Conservation (phyloP, 2,797 vertebrate genomes). For the Urosaurus nigricauda region DNA sequence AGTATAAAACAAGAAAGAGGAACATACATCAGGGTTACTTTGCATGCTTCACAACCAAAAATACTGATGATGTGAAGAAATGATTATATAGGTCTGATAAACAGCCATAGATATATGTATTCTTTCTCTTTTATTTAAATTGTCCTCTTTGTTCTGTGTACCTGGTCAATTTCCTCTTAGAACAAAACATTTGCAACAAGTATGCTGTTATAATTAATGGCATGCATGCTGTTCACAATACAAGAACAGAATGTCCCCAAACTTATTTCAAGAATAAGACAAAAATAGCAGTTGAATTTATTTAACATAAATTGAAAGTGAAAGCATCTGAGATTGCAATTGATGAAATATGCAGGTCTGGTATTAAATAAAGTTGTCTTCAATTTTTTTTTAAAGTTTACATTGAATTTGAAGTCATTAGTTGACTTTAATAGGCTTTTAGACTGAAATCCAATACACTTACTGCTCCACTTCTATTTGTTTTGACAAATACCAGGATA, state of each 20-base stretch:
- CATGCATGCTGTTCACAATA: background rate
- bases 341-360: background rate
- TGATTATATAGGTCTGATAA: background rate
- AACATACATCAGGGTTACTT: background rate
- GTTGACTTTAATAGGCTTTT: constrained; percentile 4
- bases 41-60: background rate
- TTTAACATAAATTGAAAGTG: constrained; percentile 16
- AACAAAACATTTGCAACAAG: background rate
- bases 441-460: background rate
- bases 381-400: background rate
- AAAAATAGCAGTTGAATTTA: background rate
- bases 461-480: background rate
- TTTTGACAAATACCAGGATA: constrained; percentile 4
- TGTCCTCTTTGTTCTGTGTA: background rate
- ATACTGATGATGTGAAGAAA: background rate
- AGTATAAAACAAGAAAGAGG: no score
- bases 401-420: background rate
- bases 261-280: constrained; percentile 16
- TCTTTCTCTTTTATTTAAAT: background rate
- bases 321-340: constrained; percentile 17
- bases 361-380: background rate
- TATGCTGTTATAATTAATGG: constrained; percentile 27
- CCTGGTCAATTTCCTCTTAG: background rate
- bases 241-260: constrained; percentile 17
- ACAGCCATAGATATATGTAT: background rate